Percentiles rank a stretch among this genome's conserved stretches.
Evolutionary conservation across 2,888 invertebrate species (phyloP).

Genomic region (Oegoconia quadripuncta): DNA sequence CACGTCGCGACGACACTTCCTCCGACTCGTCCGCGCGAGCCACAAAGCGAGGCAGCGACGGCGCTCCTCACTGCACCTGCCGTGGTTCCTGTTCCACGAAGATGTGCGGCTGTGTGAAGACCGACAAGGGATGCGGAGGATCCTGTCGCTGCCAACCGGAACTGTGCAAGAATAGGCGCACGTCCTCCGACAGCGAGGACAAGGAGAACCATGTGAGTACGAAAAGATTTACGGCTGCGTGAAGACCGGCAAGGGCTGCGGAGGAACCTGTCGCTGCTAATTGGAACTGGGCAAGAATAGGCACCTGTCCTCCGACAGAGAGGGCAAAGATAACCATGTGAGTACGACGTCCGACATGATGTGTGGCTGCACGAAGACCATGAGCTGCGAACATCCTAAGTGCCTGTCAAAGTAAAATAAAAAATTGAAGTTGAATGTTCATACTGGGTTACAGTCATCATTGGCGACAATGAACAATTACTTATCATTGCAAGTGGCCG

Average conservation of each 20-base stretch:
- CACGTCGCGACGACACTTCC: slow-evolving; percentile 12
- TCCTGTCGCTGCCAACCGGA: slow-evolving; percentile 76
- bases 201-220: slow-evolving; percentile 54
- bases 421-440: no score
- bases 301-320: slow-evolving; percentile 20
- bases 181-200: slow-evolving; percentile 50
- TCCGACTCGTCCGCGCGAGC: slow-evolving; percentile 24
- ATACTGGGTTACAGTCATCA: no score
- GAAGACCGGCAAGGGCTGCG: slow-evolving; percentile 60
- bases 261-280: slow-evolving; percentile 65
- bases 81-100: slow-evolving; percentile 77
- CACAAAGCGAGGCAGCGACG: slow-evolving; percentile 78
- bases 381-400: no score
- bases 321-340: slow-evolving; percentile 34
- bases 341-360: neutral
- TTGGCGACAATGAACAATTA: no score
- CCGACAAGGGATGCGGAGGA: slow-evolving; percentile 54
- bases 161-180: slow-evolving; percentile 55
- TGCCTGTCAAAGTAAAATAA: no score
- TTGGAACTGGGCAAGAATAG: slow-evolving; percentile 40
- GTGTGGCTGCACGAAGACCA: neutral
- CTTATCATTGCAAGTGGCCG: no score
- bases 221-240: slow-evolving; percentile 80
- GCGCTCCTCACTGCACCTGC: slow-evolving; percentile 80
- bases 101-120: slow-evolving; percentile 80